Evolutionary conservation across 2,797 vertebrate genomes (phyloP), one percentile per base, ranked within the genome.

Genomic region (Leucoraja ocellata): DNA sequence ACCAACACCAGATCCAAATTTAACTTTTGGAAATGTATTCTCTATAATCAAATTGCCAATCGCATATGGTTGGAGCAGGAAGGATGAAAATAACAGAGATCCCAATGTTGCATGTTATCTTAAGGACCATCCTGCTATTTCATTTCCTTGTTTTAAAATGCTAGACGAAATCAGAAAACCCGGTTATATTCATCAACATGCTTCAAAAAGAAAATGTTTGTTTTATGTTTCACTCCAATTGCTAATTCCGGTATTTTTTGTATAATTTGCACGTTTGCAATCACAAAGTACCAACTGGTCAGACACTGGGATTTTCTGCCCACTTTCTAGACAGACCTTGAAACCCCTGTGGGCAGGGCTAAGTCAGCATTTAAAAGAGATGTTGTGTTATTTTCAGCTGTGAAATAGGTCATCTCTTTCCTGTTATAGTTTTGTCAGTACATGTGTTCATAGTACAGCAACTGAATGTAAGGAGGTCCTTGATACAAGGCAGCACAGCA

Each of bases 351-450:
- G 28, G 7, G 3, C n/a, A 65, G 65, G 61, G 58, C 61, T 88
- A 32, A 88, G 65, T 88, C 61, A 9, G 16, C 7, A 65, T 18
- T 65, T 16, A 65, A 88, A 65, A 28, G 1, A 86, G 63, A 86
- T n/a, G 83, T 63, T 86, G 28, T 11, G 54, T 8, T 88, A 65
- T 32, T 88, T 88, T 63, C 61, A 65, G 68, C 39, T 46, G 23
- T 91, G 36, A 91, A 91, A 46, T 91, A 91, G 90, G 65, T 71
- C 61, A 74, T 91, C 90, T 74, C 25, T 25, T 91, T 36, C 88
- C 2, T 25, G 90, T 74, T 91, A 54, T 74, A 91, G 68, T 74
- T 39, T 74, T 74, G 68, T 28, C 73, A 74, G 25, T 46, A 54
- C 68, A 84, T 54, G 21, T 74, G 88, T 74, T 21, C 36, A 73